phyloP scores from a whole-genome alignment of 2,113 vertebrate genomes.

The Lampris megalopsis region DNA sequence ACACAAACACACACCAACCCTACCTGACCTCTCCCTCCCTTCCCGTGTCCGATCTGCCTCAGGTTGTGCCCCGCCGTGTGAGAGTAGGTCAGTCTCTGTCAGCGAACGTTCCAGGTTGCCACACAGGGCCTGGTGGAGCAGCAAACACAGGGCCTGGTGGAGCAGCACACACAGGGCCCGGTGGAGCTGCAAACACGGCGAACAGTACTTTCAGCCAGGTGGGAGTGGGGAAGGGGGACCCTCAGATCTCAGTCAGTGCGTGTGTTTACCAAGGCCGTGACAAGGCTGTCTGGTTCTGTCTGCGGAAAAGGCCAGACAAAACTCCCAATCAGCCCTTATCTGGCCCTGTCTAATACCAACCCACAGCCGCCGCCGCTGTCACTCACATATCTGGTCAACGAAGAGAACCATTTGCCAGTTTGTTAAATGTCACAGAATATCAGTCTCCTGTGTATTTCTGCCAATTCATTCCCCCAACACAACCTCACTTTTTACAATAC shows the following conservation, averaged over 20 bases:
- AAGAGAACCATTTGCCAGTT: slow-evolving; percentile 56
- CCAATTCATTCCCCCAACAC: slow-evolving; percentile 20
- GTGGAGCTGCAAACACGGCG: slow-evolving; percentile 50
- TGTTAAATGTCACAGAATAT: slow-evolving; percentile 77
- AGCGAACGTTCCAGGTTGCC: slow-evolving; percentile 29
- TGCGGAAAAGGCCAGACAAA: slow-evolving; percentile 53
- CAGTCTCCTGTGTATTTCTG: slow-evolving; percentile 46
- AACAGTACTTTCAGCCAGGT: slow-evolving; percentile 40
- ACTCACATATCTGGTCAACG: slow-evolving; percentile 43
- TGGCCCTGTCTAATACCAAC: slow-evolving; percentile 33
- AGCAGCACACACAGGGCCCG: slow-evolving; percentile 51
- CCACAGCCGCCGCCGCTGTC: slow-evolving; percentile 30
- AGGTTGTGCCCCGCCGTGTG: slow-evolving; percentile 26
- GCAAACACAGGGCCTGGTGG: slow-evolving; percentile 32
- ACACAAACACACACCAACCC: neutral
- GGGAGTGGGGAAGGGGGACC: slow-evolving; percentile 22
- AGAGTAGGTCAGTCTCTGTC: slow-evolving; percentile 56
- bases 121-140: slow-evolving; percentile 45
- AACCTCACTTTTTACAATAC: neutral
- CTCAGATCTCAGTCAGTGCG: slow-evolving; percentile 44
- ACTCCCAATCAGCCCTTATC: slow-evolving; percentile 60
- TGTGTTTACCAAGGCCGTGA: slow-evolving; percentile 57
- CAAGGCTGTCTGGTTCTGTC: slow-evolving; percentile 46
- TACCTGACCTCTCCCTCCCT: slow-evolving; percentile 3
- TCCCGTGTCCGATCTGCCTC: slow-evolving; percentile 25